Evolutionary conservation across 2,113 vertebrate species (phyloP).

Genomic region (Pelecanoides urinatrix): DNA sequence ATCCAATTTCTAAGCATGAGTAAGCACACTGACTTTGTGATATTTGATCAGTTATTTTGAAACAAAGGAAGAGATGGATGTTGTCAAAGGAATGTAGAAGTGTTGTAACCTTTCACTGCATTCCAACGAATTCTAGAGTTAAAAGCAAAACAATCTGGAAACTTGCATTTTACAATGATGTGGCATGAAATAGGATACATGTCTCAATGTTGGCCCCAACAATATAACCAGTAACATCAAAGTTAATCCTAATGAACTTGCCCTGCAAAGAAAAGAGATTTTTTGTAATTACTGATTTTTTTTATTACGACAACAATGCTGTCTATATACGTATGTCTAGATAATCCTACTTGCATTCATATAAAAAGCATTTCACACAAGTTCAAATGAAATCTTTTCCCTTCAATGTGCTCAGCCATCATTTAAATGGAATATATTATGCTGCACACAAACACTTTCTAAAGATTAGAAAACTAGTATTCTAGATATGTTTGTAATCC

Average conservation of each 20-base stretch:
- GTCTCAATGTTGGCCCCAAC: slow-evolving; percentile 99
- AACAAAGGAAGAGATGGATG: background rate
- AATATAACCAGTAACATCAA: slow-evolving; percentile 97
- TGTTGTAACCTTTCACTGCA: background rate
- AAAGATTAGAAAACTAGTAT: too few relatives aligned
- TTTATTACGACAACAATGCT: background rate
- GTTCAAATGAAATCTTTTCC: background rate
- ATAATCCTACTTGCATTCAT: background rate
- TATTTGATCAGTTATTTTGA: background rate
- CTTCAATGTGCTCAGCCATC: background rate
- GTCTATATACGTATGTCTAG: too few relatives aligned
- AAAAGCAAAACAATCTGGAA: background rate
- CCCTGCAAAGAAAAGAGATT: slow-evolving; percentile 76
- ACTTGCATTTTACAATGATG: background rate
- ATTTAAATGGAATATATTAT: accelerated
- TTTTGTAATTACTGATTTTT: background rate
- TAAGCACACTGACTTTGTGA: background rate
- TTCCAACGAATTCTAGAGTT: background rate
- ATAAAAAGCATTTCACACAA: background rate
- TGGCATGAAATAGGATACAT: slow-evolving; percentile 85
- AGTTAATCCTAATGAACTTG: slow-evolving; percentile 99
- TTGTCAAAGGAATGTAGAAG: background rate
- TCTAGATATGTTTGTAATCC: background rate
- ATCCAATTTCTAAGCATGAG: background rate
- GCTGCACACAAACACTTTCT: background rate